Conservation (phyloP, 2,113 vertebrate genomes). For the Strigops habroptila region DNA sequence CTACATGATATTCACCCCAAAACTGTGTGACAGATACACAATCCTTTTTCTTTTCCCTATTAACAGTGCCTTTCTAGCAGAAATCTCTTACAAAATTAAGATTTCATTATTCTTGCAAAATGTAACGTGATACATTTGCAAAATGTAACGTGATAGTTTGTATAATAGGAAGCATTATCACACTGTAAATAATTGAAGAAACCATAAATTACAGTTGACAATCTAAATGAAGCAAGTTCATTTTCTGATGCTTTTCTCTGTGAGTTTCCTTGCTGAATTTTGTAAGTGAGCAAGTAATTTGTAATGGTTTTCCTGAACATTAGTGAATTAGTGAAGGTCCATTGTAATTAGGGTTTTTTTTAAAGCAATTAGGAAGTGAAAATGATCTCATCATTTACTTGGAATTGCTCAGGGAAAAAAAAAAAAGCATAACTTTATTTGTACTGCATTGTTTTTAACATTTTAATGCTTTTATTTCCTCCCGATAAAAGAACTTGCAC, state of each 20-base stretch:
- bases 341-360: background rate
- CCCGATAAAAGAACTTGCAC: background rate
- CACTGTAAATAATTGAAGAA: constrained; percentile 61
- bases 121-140: background rate
- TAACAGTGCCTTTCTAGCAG: background rate
- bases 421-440: background rate
- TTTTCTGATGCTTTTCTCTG: background rate
- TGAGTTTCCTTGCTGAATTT: background rate
- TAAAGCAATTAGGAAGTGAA: constrained; percentile 32
- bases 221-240: constrained; percentile 2
- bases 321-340: constrained; percentile 17
- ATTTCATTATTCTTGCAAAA: background rate
- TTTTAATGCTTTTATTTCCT: background rate
- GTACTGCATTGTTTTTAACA: background rate
- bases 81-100: background rate
- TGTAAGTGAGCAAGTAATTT: constrained; percentile 37
- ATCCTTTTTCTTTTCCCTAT: background rate
- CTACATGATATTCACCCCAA: background rate
- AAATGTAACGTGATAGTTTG: background rate
- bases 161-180: background rate
- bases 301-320: constrained; percentile 12
- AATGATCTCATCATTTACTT: constrained; percentile 32
- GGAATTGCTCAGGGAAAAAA: background rate
- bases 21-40: background rate
- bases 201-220: constrained; percentile 4